Evolutionary conservation across 1,140 invertebrate genomes (phyloP), one percentile per base, ranked within the genome.

Genomic region (Whitmania pigra): DNA sequence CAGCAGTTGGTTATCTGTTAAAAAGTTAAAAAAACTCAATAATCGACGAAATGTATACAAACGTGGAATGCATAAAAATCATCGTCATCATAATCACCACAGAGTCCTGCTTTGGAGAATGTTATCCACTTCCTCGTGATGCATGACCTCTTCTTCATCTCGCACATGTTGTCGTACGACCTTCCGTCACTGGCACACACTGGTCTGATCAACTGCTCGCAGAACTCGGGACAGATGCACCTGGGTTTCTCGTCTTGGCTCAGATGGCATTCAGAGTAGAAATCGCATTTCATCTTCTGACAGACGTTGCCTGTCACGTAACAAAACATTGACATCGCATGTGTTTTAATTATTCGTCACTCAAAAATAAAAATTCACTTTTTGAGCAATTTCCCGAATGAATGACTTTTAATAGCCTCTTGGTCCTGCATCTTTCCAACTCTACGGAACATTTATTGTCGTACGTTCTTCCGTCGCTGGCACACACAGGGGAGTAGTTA

Each of bases 401-500:
- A 55, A 80, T 54, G 15, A 78, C 74, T 5, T 72, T 57, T 29
- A 81, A 76, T 20, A 78, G 73, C 71, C 76, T 75, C n/a, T 75
- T 73, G 25, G 67, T 67, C 60, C 77, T 77, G 75, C 80, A 81
- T 0, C 80, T 78, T 31, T 80, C 78, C 60, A 76, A 73, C 49
- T 75, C 70, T 72, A 93, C 84, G 74, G 87, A 85, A 81, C 91
- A 93, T 78, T 91, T 89, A 81, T 92, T 93, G 29, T 87, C 87
- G 82, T 93, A 94, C 0, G 90, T 93, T 82, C 89, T 89, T 36
- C 89, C 89, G 77, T 86, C 84, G 7, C 88, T 91, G 15, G 88
- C 91, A 77, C 91, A 94, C 49, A 93, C 89, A 0, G 90, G 90
- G 2, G 87, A 85, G 77, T 90, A 89, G 78, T 91, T 90, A 63